These are phyloP conservation scores for Asbolus verrucosus DNA, from an alignment of 1,140 invertebrate genomes.

Conservation along the genomic window DNA sequence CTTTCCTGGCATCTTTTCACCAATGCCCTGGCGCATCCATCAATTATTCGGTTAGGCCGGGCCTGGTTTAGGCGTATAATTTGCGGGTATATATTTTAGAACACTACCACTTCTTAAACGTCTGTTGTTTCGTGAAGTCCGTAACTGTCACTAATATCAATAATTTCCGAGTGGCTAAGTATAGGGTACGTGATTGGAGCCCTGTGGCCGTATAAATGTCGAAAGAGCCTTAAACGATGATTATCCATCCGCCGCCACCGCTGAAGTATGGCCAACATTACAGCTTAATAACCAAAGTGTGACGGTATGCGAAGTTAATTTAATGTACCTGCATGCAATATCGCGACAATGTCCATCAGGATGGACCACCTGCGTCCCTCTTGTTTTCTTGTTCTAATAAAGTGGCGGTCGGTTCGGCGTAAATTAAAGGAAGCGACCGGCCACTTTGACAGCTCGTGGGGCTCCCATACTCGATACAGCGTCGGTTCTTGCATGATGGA, in stretches of 20 bases:
- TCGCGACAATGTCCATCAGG: slow-evolving; percentile 28
- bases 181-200: slow-evolving; percentile 9
- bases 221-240: too few relatives aligned
- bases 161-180: slow-evolving; percentile 26
- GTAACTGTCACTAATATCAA: slow-evolving; percentile 39
- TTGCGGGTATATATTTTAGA: slow-evolving; percentile 35
- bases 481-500: slow-evolving; percentile 35
- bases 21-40: slow-evolving; percentile 23
- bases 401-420: slow-evolving; percentile 9
- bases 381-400: slow-evolving; percentile 32
- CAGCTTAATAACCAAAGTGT: slow-evolving; percentile 2
- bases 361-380: slow-evolving; percentile 26
- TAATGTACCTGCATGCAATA: slow-evolving; percentile 32
- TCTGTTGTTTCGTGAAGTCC: slow-evolving; percentile 32
- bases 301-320: slow-evolving; percentile 20
- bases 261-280: slow-evolving; percentile 11
- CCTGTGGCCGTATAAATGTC: slow-evolving; percentile 13
- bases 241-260: too few relatives aligned
- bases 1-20: slow-evolving; percentile 23
- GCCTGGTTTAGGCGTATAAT: slow-evolving; percentile 29
- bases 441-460: background rate
- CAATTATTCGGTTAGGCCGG: slow-evolving; percentile 35
- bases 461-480: slow-evolving; percentile 2
- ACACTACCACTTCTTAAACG: slow-evolving; percentile 27
- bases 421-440: slow-evolving; percentile 22